Conservation (phyloP, 1,140 invertebrate genomes). For the Popillia japonica region DNA sequence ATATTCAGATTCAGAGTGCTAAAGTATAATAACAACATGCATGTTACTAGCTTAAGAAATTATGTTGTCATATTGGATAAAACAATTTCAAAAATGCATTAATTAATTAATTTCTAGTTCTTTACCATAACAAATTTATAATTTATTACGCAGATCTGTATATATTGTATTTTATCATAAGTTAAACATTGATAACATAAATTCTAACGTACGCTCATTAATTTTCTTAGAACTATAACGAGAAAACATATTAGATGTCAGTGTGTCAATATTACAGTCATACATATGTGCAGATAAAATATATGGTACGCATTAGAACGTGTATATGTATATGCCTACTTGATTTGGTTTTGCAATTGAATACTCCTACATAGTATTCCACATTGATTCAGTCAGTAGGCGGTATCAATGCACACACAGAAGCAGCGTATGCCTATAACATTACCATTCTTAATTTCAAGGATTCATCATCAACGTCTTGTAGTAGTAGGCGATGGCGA, state of each 20-base stretch:
- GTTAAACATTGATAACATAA: constrained; percentile 1
- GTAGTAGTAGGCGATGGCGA: background rate
- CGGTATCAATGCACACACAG: background rate
- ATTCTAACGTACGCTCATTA: background rate
- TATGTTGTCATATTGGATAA: too few relatives aligned
- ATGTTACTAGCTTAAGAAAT: too few relatives aligned
- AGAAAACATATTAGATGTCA: too few relatives aligned
- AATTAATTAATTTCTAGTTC: too few relatives aligned
- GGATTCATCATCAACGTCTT: constrained; percentile 1
- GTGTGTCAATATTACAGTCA: background rate
- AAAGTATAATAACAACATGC: too few relatives aligned
- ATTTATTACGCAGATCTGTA: too few relatives aligned
- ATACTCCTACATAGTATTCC: constrained; percentile 27
- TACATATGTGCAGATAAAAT: constrained; percentile 9
- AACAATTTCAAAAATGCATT: constrained; percentile 2
- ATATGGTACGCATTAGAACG: constrained; percentile 22
- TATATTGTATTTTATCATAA: too few relatives aligned
- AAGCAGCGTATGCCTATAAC: background rate
- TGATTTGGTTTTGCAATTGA: constrained; percentile 19
- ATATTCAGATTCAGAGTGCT: too few relatives aligned
- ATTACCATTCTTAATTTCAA: constrained; percentile 23
- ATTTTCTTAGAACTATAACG: background rate
- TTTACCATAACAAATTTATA: too few relatives aligned
- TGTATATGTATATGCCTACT: background rate
- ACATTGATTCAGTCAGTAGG: background rate